These are phyloP conservation scores for Falco berigora DNA, from an alignment of 2,797 vertebrate genomes.

Conservation along the genomic window DNA sequence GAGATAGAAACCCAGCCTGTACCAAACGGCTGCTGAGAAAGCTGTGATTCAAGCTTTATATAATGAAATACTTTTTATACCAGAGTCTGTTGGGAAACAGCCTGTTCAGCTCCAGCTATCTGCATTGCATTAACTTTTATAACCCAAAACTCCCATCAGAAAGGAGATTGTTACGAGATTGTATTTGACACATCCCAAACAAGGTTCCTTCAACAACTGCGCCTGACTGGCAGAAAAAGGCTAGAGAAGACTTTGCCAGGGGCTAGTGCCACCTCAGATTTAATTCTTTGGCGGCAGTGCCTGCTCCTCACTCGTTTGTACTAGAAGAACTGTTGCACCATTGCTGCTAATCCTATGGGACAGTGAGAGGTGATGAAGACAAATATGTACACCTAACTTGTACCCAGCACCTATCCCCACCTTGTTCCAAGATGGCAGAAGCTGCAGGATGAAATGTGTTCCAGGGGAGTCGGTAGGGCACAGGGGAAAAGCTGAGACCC, in stretches of 20 bases:
- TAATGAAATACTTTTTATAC: neutral
- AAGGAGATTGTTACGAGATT: neutral
- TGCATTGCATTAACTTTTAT: neutral
- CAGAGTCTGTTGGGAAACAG: neutral
- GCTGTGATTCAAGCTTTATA: neutral
- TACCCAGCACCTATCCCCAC: neutral
- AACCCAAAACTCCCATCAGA: neutral
- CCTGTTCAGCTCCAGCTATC: neutral
- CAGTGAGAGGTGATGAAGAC: neutral
- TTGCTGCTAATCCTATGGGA: neutral
- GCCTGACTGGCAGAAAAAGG: conserved; percentile 10
- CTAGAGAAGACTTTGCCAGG: neutral
- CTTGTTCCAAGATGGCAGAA: neutral
- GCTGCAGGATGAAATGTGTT: neutral
- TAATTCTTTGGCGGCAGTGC: neutral
- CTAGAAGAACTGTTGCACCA: neutral
- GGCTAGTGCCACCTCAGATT: conserved; percentile 26
- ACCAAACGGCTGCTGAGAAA: conserved; percentile 3
- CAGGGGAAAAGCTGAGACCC: neutral
- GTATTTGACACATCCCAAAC: conserved; percentile 3
- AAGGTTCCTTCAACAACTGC: neutral
- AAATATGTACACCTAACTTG: neutral
- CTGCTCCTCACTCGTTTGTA: neutral
- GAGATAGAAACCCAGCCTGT: neutral
- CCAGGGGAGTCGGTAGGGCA: neutral